Conservation (phyloP, 1,140 invertebrate genomes). For the Drosophila willistoni region DNA sequence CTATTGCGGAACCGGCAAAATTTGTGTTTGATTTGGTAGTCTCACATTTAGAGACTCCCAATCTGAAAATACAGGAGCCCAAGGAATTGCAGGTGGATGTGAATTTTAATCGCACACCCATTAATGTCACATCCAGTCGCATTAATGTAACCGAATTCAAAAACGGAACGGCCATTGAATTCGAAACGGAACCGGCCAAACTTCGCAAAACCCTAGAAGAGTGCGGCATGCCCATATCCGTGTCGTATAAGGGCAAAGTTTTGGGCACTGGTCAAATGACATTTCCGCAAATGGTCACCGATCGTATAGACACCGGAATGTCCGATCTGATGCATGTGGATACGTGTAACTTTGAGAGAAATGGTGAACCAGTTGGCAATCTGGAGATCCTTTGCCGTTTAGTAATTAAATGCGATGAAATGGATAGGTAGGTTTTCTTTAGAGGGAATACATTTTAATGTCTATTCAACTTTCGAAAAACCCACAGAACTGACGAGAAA, state of each 20-base stretch:
- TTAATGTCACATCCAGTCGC: constrained; percentile 35
- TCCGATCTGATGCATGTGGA: constrained; percentile 41
- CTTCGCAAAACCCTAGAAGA: constrained; percentile 24
- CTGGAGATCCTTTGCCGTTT: constrained; percentile 48
- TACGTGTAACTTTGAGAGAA: neutral
- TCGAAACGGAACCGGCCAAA: constrained; percentile 8
- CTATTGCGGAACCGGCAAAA: neutral
- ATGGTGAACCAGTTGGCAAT: constrained; percentile 22
- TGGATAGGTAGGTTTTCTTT: constrained; percentile 21
- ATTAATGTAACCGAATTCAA: constrained; percentile 56
- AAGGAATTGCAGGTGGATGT: constrained; percentile 10
- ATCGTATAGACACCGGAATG: constrained; percentile 40
- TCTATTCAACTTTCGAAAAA: neutral
- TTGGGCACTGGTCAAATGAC: constrained; percentile 29
- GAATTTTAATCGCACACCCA: constrained; percentile 27
- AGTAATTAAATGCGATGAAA: constrained; percentile 33
- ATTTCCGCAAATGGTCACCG: constrained; percentile 34
- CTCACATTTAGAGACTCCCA: constrained; percentile 13
- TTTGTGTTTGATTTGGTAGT: constrained; percentile 57
- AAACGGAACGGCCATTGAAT: neutral
- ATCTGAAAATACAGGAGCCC: constrained; percentile 1
- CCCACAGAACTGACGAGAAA: neutral
- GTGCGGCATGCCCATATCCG: constrained; percentile 41
- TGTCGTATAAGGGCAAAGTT: constrained; percentile 2
- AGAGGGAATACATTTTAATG: too few species aligned